A percentile compares a stretch with the other conserved stretches of the same genome.
phyloP scores from a whole-genome alignment of 2,113 vertebrate species.

The Uria aalge region DNA sequence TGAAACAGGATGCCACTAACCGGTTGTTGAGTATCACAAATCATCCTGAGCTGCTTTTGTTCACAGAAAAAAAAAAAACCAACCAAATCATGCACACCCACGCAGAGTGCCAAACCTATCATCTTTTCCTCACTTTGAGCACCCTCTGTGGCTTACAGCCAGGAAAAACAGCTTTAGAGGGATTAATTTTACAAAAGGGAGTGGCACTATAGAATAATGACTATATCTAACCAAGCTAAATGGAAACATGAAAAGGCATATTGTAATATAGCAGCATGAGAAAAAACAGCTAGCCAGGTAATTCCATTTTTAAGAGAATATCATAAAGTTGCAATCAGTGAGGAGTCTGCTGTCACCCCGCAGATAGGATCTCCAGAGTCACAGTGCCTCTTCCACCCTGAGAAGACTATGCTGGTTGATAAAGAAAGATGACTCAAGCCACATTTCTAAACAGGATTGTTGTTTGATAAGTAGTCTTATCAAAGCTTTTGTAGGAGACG shows the following conservation, averaged over 20 bases:
- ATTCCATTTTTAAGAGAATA: not conserved
- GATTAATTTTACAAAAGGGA: not conserved
- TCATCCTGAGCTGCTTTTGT: not conserved
- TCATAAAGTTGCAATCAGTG: not conserved
- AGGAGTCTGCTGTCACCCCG: not conserved
- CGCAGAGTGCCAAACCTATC: fast-evolving
- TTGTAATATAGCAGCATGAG: not conserved
- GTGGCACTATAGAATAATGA: not conserved
- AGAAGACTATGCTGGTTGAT: not conserved
- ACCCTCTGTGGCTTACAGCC: not conserved
- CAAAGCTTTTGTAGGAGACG: not conserved
- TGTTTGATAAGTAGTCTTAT: not conserved
- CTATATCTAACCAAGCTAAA: not conserved
- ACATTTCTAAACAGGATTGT: not conserved
- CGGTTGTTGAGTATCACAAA: not conserved
- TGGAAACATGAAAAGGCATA: not conserved
- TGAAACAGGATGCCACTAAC: not conserved
- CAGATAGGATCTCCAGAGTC: not conserved
- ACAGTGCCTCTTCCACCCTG: not conserved
- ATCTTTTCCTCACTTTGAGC: not conserved
- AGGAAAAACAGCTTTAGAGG: not conserved
- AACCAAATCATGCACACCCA: not conserved
- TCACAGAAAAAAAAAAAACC: not conserved
- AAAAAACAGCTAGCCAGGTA: not conserved
- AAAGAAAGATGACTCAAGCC: not conserved